phyloP scores from a whole-genome alignment of 2,113 vertebrate species.

The Prunella himalayana region DNA sequence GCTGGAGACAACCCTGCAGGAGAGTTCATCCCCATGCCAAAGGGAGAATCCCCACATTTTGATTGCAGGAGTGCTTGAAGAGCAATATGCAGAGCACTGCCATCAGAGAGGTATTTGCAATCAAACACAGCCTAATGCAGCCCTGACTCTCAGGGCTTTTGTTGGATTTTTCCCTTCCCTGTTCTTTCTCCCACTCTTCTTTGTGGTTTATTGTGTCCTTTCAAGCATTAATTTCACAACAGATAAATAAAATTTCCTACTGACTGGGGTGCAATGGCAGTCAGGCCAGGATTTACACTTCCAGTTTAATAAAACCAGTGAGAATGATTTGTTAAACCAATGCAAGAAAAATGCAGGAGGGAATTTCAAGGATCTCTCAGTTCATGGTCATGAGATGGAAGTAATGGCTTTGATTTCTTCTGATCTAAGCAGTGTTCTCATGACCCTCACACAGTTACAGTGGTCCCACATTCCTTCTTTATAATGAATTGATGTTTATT shows the following conservation, averaged over 20 bases:
- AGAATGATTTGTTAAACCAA: neutral
- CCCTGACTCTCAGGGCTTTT: neutral
- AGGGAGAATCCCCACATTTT: neutral
- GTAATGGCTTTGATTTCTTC: neutral
- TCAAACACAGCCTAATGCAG: neutral
- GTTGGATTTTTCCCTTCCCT: neutral
- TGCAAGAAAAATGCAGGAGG: neutral
- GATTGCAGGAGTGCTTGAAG: neutral
- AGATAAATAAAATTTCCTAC: neutral
- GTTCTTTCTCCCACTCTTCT: neutral
- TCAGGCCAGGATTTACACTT: neutral
- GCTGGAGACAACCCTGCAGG: neutral
- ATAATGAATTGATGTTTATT: neutral
- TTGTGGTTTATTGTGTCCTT: neutral
- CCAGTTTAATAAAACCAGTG: neutral
- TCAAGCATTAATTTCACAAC: neutral
- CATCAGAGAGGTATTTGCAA: neutral
- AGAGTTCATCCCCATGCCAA: neutral
- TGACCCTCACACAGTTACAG: neutral
- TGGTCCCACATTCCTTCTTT: neutral
- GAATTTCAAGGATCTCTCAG: neutral
- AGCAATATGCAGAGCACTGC: fast-evolving
- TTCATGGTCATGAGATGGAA: neutral
- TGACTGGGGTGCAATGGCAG: neutral
- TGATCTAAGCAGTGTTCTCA: neutral